Conservation (phyloP, 2,113 vertebrate genomes). For the Brachirus orientalis region DNA sequence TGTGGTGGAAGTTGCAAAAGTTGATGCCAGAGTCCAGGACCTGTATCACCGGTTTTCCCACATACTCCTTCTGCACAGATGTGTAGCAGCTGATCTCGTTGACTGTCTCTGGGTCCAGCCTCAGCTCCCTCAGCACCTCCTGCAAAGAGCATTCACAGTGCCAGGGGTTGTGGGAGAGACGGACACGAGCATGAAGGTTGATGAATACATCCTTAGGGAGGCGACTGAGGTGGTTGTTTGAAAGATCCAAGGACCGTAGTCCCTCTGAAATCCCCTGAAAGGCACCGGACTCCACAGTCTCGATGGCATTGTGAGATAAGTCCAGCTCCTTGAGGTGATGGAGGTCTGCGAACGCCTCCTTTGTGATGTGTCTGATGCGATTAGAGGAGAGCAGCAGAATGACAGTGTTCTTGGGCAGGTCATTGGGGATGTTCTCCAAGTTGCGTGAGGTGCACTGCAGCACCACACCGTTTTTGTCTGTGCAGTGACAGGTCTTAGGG, state of each 20-base stretch:
- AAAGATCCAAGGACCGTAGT: slow-evolving; percentile 86
- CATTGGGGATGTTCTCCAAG: slow-evolving; percentile 84
- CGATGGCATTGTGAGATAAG: slow-evolving; percentile 86
- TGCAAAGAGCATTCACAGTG: slow-evolving; percentile 90
- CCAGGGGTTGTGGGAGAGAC: slow-evolving; percentile 89
- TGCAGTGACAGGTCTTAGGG: slow-evolving; percentile 86
- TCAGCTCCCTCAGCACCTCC: slow-evolving; percentile 85
- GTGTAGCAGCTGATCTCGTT: slow-evolving; percentile 88
- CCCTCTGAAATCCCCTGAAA: slow-evolving; percentile 84
- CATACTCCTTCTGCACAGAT: slow-evolving; percentile 80
- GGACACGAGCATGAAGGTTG: slow-evolving; percentile 84
- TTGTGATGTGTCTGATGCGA: slow-evolving; percentile 84
- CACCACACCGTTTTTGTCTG: slow-evolving; percentile 76
- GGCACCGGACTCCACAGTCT: slow-evolving; percentile 83
- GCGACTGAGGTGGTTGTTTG: slow-evolving; percentile 86
- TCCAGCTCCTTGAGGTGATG: slow-evolving; percentile 85
- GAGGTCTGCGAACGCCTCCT: slow-evolving; percentile 85
- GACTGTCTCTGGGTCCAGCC: slow-evolving; percentile 84
- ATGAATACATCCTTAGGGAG: slow-evolving; percentile 87
- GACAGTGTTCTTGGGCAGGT: slow-evolving; percentile 83
- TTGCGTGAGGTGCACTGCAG: slow-evolving; percentile 86
- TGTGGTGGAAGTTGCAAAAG: slow-evolving; percentile 86
- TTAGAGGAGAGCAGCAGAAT: slow-evolving; percentile 88
- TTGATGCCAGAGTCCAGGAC: slow-evolving; percentile 86
- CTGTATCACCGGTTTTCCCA: slow-evolving; percentile 86